Conservation (phyloP, 2,888 invertebrate genomes). For the Parnassius smintheus region DNA sequence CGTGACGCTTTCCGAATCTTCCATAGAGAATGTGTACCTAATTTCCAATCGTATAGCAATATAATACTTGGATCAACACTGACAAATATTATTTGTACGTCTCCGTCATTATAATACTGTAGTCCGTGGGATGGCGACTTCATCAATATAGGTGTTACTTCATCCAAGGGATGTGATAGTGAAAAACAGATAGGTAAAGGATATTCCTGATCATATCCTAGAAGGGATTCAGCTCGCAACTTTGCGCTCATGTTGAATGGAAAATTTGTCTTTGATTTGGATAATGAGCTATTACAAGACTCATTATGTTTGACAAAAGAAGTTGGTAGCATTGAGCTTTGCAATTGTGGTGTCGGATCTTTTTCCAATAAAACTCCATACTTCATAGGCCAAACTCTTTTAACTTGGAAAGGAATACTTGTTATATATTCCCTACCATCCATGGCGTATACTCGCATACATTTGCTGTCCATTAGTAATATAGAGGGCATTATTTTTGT, state of each 20-base stretch:
- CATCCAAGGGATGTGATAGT: slow-evolving; percentile 93
- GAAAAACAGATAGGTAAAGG: slow-evolving; percentile 91
- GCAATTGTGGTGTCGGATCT: slow-evolving; percentile 65
- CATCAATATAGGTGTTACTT: slow-evolving; percentile 91
- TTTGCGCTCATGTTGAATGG: slow-evolving; percentile 66
- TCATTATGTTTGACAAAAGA: slow-evolving; percentile 67
- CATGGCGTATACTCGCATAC: slow-evolving; percentile 88
- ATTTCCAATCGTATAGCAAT: slow-evolving; percentile 88
- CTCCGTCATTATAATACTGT: slow-evolving; percentile 83
- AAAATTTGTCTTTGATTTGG: slow-evolving; percentile 49
- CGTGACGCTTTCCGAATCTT: slow-evolving; percentile 87
- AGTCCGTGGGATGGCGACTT: slow-evolving; percentile 82
- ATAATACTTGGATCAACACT: slow-evolving; percentile 89
- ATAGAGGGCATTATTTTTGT: slow-evolving; percentile 84
- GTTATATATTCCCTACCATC: slow-evolving; percentile 92
- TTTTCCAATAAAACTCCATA: slow-evolving; percentile 93
- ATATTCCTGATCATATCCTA: slow-evolving; percentile 69
- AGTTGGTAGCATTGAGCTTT: slow-evolving; percentile 55
- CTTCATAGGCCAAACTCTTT: slow-evolving; percentile 91
- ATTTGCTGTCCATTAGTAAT: slow-evolving; percentile 87
- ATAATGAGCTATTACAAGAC: slow-evolving; percentile 61
- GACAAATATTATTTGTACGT: slow-evolving; percentile 87
- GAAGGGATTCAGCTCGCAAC: slow-evolving; percentile 59
- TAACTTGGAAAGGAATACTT: slow-evolving; percentile 89
- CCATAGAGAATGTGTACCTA: slow-evolving; percentile 91